Evolutionary conservation across 2,113 vertebrate species (phyloP), one percentile per base, ranked within the genome.

Genomic region (western clawed frog (Xenopus tropicalis)): DNA sequence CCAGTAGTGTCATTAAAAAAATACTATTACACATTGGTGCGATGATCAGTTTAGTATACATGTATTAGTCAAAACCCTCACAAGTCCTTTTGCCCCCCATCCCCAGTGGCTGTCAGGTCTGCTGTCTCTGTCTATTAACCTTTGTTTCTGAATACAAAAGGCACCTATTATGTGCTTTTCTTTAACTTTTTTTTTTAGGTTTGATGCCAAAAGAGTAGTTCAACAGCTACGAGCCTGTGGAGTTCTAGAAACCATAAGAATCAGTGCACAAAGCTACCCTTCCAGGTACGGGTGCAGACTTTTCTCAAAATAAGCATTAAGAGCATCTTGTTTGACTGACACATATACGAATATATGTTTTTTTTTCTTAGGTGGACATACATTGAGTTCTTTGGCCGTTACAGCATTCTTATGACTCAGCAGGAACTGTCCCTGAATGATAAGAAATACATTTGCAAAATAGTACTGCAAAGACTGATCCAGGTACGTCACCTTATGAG

Each of bases 181-280:
- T 37, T 37, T 9, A 4, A 37, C 29, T 37, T 23, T 67, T 21
- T 64, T 1, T 66, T 51, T 44, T 44, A 77, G 70, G 52, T 77
- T 66, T 72, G 92, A 98, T 85, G 92, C 94, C 44, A 91, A 87
- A 78, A 90, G 97, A 80, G 93, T 98, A 23, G 92, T 93, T 67
- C 97, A 99, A 86, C 97, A 99, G 79, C 87, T 99, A 78, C 85
- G 97, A 79, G 97, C 97, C 13, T 99, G 97, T 21, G 97, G 97
- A 1, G 94, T 99, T 61, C 81, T 99, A 79, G 97, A 99, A 86
- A 99, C 97, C 0, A 98, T 99, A 79, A 92, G 90, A 16, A 97
- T 99, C 78, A 96, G 96, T 63, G 93, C 97, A 0, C 96, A 98
- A 87, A 98, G 97, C 83, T 99, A 98, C 79, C 97, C 97, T 0